Conservation (phyloP, 1,140 invertebrate genomes). For the Drosophila ananassae region DNA sequence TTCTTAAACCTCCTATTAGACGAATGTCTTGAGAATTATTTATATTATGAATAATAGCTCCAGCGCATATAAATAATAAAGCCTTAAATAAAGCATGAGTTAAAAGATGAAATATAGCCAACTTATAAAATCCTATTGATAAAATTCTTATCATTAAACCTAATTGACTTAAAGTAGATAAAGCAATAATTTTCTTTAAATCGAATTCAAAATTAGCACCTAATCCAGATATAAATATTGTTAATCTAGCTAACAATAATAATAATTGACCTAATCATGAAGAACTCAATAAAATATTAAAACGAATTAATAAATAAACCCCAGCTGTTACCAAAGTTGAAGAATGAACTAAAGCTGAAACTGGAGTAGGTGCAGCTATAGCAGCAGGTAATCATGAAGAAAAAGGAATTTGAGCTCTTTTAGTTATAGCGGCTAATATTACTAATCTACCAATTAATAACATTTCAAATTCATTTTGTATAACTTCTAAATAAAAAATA, state of each 20-base stretch:
- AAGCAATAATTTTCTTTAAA: slow-evolving; percentile 90
- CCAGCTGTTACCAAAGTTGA: slow-evolving; percentile 90
- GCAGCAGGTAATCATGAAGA: slow-evolving; percentile 88
- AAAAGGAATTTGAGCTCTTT: slow-evolving; percentile 91
- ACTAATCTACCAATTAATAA: slow-evolving; percentile 84
- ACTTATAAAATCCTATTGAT: slow-evolving; percentile 83
- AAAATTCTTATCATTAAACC: slow-evolving; percentile 86
- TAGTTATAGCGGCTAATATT: slow-evolving; percentile 87
- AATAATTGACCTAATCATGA: slow-evolving; percentile 73
- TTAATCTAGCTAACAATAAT: slow-evolving; percentile 85
- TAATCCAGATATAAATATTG: slow-evolving; percentile 87
- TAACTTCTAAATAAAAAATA: slow-evolving; percentile 84
- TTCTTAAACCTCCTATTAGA: slow-evolving; percentile 84
- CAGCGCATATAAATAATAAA: slow-evolving; percentile 86
- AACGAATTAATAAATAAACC: slow-evolving; percentile 89
- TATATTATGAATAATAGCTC: slow-evolving; percentile 86
- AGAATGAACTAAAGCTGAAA: slow-evolving; percentile 90
- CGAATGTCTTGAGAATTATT: slow-evolving; percentile 88
- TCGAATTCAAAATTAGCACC: slow-evolving; percentile 87
- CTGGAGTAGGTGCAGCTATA: slow-evolving; percentile 89
- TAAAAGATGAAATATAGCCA: slow-evolving; percentile 88
- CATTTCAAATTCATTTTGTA: slow-evolving; percentile 83
- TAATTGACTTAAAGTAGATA: slow-evolving; percentile 89
- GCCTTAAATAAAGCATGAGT: slow-evolving; percentile 88
- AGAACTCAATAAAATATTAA: slow-evolving; percentile 84